A percentile compares a stretch with the other conserved stretches of the same genome.
These are phyloP conservation scores for Sebastes hopkinsi DNA, from an alignment of 2,797 vertebrate genomes.

Conservation along the genomic window DNA sequence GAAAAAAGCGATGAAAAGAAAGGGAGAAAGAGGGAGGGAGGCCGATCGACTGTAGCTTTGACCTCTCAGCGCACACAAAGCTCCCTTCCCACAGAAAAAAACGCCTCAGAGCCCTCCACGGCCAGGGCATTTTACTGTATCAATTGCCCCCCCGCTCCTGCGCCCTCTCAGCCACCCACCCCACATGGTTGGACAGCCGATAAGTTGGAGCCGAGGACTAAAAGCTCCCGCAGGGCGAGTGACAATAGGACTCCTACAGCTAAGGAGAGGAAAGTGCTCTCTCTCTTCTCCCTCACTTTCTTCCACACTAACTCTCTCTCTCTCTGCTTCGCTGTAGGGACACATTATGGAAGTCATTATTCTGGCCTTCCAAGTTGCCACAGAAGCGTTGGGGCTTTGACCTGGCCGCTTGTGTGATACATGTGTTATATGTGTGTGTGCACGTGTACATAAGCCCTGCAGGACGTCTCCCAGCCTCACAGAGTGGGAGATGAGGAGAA, in stretches of 20 bases:
- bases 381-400: conserved; percentile 47
- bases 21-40: conserved; percentile 39
- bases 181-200: conserved; percentile 66
- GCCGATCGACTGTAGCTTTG: conserved; percentile 65
- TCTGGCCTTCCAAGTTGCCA: conserved; percentile 58
- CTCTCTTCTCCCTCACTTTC: conserved; percentile 34
- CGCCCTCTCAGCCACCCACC: conserved; percentile 53
- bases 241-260: conserved; percentile 71
- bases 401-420: conserved; percentile 11
- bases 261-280: conserved; percentile 64
- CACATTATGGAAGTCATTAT: conserved; percentile 71
- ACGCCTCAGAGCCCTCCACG: conserved; percentile 8
- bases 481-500: conserved; percentile 50
- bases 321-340: conserved; percentile 85
- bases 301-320: conserved; percentile 7
- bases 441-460: conserved; percentile 16
- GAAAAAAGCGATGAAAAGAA: conserved; percentile 29
- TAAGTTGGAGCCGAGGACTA: conserved; percentile 68
- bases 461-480: conserved; percentile 43
- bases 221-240: conserved; percentile 65
- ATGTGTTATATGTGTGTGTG: neutral
- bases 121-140: conserved; percentile 62
- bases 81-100: neutral
- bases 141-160: conserved; percentile 42
- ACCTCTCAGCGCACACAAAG: conserved; percentile 60